Conservation (phyloP, 2,113 vertebrate genomes). For the Callorhinus ursinus region DNA sequence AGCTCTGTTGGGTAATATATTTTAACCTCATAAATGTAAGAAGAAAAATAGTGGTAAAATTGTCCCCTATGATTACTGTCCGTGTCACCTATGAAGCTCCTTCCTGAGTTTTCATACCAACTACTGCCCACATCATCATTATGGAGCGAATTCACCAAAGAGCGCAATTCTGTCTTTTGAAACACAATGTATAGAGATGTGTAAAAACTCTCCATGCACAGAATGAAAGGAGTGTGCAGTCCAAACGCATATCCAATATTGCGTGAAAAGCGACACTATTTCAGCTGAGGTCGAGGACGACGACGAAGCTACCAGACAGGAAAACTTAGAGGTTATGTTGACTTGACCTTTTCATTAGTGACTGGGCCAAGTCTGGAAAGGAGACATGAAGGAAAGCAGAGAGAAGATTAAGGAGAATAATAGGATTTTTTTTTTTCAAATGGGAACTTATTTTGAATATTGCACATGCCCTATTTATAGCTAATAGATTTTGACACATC, state of each 20-base stretch:
- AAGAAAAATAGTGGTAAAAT: constrained; percentile 33
- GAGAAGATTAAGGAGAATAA: constrained; percentile 56
- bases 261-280: constrained; percentile 13
- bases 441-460: constrained; percentile 65
- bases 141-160: constrained; percentile 30
- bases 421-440: constrained; percentile 60
- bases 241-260: background rate
- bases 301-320: background rate
- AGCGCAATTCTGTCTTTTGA: constrained; percentile 27
- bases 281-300: background rate
- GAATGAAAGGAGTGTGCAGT: background rate
- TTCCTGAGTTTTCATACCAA: constrained; percentile 36
- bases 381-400: constrained; percentile 55
- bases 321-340: constrained; percentile 19
- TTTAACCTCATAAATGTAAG: constrained; percentile 15
- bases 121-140: background rate
- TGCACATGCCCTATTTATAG: constrained; percentile 66
- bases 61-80: background rate
- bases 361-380: constrained; percentile 58
- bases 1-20: background rate
- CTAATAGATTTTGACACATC: constrained; percentile 66
- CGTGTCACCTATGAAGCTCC: background rate
- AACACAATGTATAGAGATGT: constrained; percentile 31
- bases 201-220: constrained; percentile 33
- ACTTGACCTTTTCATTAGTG: constrained; percentile 70